Base-by-base conservation (phyloP, 2,797 vertebrate species). In the Apogon hyalosoma region DNA sequence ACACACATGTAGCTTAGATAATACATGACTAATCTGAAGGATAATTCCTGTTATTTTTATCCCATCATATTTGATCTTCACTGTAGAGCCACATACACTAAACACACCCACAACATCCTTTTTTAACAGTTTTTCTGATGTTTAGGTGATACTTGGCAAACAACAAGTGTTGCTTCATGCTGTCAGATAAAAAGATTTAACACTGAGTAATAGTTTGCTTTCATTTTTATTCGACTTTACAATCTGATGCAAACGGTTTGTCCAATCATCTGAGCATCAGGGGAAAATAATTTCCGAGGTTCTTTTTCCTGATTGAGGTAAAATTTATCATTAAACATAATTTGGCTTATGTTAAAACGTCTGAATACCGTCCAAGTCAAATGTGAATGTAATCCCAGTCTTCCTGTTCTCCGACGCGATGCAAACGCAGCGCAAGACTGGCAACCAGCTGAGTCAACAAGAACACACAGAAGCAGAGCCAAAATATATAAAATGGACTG, bases 401-500 rank as follows among this genome's bases (percentile, higher is more conserved):
- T 73, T 72, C 57, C 58, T 41, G 50, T 57, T 77, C 43, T 63
- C 47, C 63, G 47, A 33, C 14, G 2, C 39, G 41, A 72, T 52
- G 21, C 63, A 11, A 72, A 63, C 6, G 18, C 40, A n/a, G 49
- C 58, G 49, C 33, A 31, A 61, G 70, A 54, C 68, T 53, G 65
- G 62, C 69, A 76, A 65, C 73, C 68, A 59, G 67, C 80, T 77
- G 79, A 83, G 69, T 85, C 74, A 77, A 72, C 64, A 79, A 53
- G n/a, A 65, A 63, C 15, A 46, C 43, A 47, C n/a, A 13, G 1
- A 11, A 48, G 46, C 45, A 0, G n/a, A 42, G 79, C 77, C 76
- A 75, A 49, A 60, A 52, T 51, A n/a, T 40, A 16, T 51, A 33
- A 63, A 78, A 73, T 40, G 16, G 15, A 41, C n/a, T 24, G 49